Conservation (phyloP, 2,113 vertebrate species). For the Marcusenius ussheri region DNA sequence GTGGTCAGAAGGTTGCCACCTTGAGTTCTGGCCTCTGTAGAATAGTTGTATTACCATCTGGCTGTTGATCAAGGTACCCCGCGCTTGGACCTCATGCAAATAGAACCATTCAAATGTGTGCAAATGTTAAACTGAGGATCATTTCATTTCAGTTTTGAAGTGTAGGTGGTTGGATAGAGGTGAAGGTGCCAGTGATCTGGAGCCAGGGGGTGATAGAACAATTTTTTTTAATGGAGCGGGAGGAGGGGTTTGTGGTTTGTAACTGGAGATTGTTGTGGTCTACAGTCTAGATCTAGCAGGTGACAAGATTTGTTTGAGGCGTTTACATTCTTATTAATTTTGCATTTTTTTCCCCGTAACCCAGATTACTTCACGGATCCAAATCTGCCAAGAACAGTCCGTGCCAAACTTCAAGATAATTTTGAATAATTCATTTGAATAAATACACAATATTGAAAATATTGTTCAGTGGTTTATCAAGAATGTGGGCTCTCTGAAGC, state of each 20-base stretch:
- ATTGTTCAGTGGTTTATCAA: background rate
- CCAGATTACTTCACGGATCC: slow-evolving; percentile 60
- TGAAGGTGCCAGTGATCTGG: no score
- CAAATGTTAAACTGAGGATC: no score
- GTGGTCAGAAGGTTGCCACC: background rate
- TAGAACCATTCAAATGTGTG: no score
- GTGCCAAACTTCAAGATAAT: slow-evolving; percentile 30
- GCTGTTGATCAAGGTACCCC: no score
- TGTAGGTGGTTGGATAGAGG: no score
- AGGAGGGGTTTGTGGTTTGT: no score
- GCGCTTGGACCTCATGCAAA: no score
- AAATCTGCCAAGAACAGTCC: slow-evolving; percentile 33
- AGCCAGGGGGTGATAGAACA: no score
- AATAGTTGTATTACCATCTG: background rate
- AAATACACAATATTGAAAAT: slow-evolving; percentile 22
- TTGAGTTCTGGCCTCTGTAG: no score
- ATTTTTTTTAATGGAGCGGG: no score
- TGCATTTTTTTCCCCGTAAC: background rate
- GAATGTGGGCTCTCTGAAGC: background rate
- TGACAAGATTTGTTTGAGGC: background rate
- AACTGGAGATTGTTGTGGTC: no score
- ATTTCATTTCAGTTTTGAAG: no score
- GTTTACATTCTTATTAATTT: background rate
- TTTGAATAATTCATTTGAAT: slow-evolving; percentile 20
- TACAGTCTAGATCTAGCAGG: background rate